Base-by-base conservation (phyloP, 37 sponge, comb jelly and placozoan genomes). In the Chondrilla cf. caribensis region DNA sequence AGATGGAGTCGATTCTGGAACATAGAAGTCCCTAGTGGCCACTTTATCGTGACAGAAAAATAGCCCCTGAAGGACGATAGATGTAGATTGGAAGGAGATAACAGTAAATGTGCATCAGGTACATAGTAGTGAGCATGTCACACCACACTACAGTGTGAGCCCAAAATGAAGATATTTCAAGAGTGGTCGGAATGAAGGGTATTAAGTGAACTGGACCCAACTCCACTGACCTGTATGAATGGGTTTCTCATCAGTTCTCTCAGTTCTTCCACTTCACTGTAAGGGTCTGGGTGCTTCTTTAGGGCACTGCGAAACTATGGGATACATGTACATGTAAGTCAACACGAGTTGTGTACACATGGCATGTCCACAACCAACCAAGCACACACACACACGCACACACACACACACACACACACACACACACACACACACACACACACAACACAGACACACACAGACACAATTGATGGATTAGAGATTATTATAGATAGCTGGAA, bases 1-100 rank as follows among this genome's bases (percentile, higher is more conserved):
- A 1, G 76, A 35, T 1, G 76, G 76, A n/a, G 76, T 73, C 22
- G 78, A 42, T 0, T 59, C 73, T 0, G 93, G 87, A 33, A 93
- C 75, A 64, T 80, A 89, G 58, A 89, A 42, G 73, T 93, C 93
- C 29, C 67, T 62, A 14, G 87, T 86, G 54, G 93, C 81, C n/a
- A 93, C 87, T 58, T 81, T 86, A 70, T 93, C 93, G 39, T 93
- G 93, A 38, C 93, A 93, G 70, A 93, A 89, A 38, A 93, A 57
- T 17, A 89, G 17, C 17, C 83, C 90, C 93, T 93, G 81, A 47
- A 36, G 33, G 58, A 21, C n/a, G n/a, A n/a, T n/a, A n/a, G n/a
- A n/a, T n/a, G n/a, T n/a, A n/a, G n/a, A n/a, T n/a, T n/a, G n/a
- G n/a, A n/a, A n/a, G n/a, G n/a, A n/a, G n/a, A n/a, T n/a, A n/a